Conservation (phyloP, 2,113 vertebrate genomes). For the Aspiorhynchus laticeps region DNA sequence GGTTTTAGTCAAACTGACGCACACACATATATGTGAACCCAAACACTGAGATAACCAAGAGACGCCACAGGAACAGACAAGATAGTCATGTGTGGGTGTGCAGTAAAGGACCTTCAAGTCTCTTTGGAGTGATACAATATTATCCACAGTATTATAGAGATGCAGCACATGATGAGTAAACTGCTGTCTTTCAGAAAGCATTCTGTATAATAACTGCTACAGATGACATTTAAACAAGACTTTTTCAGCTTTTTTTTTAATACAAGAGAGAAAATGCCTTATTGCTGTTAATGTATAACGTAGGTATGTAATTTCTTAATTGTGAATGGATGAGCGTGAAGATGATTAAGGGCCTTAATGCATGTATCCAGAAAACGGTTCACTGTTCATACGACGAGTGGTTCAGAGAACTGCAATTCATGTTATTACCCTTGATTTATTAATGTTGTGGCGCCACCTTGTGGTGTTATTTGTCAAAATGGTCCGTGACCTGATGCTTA, state of each 20-base stretch:
- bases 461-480: not conserved
- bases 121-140: not conserved
- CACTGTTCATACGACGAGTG: constrained; percentile 30
- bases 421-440: not conserved
- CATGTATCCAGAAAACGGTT: not conserved
- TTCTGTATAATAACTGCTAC: not conserved
- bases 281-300: not conserved
- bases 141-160: not conserved
- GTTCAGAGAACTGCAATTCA: constrained; percentile 39
- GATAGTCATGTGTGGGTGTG: not conserved
- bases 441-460: constrained; percentile 30
- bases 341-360: not conserved
- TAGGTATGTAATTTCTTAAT: not conserved
- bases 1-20: not conserved
- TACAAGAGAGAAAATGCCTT: not conserved
- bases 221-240: not conserved
- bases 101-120: constrained; percentile 8
- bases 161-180: not conserved
- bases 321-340: not conserved
- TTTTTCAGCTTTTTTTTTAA: not conserved
- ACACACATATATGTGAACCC: not conserved
- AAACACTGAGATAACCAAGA: constrained; percentile 26
- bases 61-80: constrained; percentile 12
- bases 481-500: not conserved
- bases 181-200: not conserved